Evolutionary conservation across 2,797 vertebrate species (phyloP).

Genomic region (Coccyzus lansbergi): DNA sequence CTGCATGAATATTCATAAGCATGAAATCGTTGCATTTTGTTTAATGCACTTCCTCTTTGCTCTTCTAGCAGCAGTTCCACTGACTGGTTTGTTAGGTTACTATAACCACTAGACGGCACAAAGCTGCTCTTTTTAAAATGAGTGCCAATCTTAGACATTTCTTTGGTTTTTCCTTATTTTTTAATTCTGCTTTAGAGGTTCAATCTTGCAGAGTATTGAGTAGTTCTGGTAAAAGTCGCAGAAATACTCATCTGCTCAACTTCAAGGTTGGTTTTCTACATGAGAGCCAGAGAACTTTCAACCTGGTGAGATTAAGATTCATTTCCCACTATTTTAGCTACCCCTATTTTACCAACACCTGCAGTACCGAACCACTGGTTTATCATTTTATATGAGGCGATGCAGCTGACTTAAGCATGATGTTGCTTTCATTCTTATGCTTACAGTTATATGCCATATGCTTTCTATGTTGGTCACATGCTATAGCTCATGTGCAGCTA

Average conservation of each 20-base stretch:
- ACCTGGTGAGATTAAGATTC: rapidly evolving
- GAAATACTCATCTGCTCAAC: background rate
- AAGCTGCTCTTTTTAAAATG: background rate
- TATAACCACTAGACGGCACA: background rate
- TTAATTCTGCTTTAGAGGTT: background rate
- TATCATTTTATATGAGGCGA: background rate
- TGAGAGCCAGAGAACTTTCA: background rate
- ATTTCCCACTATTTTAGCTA: background rate
- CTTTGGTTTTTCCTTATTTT: background rate
- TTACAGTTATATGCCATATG: background rate
- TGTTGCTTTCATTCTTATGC: background rate
- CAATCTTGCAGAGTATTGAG: background rate
- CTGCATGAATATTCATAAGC: background rate
- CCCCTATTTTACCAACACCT: background rate
- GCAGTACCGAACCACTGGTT: background rate
- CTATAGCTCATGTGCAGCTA: background rate
- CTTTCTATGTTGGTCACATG: background rate
- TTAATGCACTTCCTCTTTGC: background rate
- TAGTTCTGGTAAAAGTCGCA: background rate
- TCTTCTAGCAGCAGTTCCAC: background rate
- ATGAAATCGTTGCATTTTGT: background rate
- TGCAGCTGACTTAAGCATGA: background rate
- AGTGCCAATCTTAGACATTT: background rate
- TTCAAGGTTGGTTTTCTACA: background rate
- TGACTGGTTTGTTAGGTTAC: background rate